Evolutionary conservation across 2,113 vertebrate genomes (phyloP), one percentile per base, ranked within the genome.

Genomic region (Nesogale talazaci): DNA sequence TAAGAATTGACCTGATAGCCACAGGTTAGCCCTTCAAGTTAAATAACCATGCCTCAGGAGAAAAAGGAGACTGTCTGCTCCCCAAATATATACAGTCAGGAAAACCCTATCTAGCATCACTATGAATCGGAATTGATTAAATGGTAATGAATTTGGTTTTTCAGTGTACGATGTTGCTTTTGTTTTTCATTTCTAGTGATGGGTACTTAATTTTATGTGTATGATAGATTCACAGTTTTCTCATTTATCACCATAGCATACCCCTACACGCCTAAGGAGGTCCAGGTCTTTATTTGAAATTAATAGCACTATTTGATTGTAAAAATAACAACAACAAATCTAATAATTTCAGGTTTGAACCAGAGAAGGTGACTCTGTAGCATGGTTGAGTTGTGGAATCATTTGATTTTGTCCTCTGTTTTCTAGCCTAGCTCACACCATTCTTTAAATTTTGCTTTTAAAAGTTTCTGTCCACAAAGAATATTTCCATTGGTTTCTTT

Each of bases 331-430:
- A 86, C 69, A 36, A 17, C 3, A 56, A 4, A 29, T 67, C 88
- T 83, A 83, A 16, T 25, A 61, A 76, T 4, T 36, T 38, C 25
- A 57, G 9, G 16, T 83, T 76, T 79, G 38, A 10, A 69, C 59
- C n/a, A 61, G 16, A 31, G 42, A 52, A 82, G 10, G 10, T 76
- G 27, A 89, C 7, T 72, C 7, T 31, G 63, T 31, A 76, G 70
- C 31, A 40, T 1, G 6, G 6, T 0, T 56, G 0, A 14, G 38
- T 2, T 31, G 5, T 61, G 17, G 22, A 19, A 22, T 4, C 22
- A 22, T 12, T 22, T 61, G 22, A 61, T 61, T 19, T 61, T 61
- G 17, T 61, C 42, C 46, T 52, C 46, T 52, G 46, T 52, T 6
- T 52, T 52, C 46, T 52, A 12, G 1, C 46, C 46, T 52, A 9